Evolutionary conservation across 2,797 vertebrate species (phyloP).

Genomic region (Centroberyx gerrardi): DNA sequence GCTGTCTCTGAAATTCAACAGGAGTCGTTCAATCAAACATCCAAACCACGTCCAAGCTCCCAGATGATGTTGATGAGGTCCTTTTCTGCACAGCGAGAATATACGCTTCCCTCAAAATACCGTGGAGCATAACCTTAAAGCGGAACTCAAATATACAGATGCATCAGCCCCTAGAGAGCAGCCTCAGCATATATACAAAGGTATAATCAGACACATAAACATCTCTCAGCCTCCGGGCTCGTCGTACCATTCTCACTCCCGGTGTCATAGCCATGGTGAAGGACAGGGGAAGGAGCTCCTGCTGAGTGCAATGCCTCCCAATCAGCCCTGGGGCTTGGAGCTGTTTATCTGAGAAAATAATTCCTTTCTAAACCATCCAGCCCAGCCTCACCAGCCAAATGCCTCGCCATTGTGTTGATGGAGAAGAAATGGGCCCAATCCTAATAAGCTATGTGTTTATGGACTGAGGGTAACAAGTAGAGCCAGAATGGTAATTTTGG

Average conservation of each 20-base stretch:
- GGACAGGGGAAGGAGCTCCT: slow-evolving; percentile 46
- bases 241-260: not conserved
- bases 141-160: slow-evolving; percentile 8
- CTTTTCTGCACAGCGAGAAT: not conserved
- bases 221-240: slow-evolving; percentile 9
- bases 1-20: slow-evolving; percentile 8
- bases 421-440: slow-evolving; percentile 59
- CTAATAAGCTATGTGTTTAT: slow-evolving; percentile 70
- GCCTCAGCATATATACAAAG: slow-evolving; percentile 5
- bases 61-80: slow-evolving; percentile 6
- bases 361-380: slow-evolving; percentile 47
- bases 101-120: slow-evolving; percentile 11
- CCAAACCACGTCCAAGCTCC: not conserved
- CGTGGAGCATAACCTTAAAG: slow-evolving; percentile 4
- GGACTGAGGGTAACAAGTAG: slow-evolving; percentile 58
- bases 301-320: slow-evolving; percentile 25
- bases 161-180: not conserved
- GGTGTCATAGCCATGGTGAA: slow-evolving; percentile 14
- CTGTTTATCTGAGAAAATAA: slow-evolving; percentile 72
- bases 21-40: slow-evolving; percentile 26
- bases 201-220: slow-evolving; percentile 26
- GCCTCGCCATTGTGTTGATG: slow-evolving; percentile 56
- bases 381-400: slow-evolving; percentile 54
- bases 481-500: slow-evolving; percentile 60
- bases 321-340: slow-evolving; percentile 49